These are phyloP conservation scores for Machimus atricapillus DNA, from an alignment of 2,888 invertebrate genomes.

Conservation along the genomic window DNA sequence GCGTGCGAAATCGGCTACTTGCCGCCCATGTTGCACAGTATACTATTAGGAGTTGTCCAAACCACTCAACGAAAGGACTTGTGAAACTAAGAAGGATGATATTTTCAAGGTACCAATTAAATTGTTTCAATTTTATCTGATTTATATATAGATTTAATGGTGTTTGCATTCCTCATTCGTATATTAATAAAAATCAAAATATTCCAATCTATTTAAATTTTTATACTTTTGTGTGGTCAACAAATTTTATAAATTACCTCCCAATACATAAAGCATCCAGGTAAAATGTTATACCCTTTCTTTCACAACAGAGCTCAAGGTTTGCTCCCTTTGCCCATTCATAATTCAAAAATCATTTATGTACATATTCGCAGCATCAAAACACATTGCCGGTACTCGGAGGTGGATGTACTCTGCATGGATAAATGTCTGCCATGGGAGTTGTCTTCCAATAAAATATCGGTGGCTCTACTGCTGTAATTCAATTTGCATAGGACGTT, in stretches of 20 bases:
- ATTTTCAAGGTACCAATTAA: too few relatives aligned
- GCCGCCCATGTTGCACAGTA: too few relatives aligned
- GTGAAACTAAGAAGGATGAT: too few relatives aligned
- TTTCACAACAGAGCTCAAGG: background rate
- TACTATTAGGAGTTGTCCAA: too few relatives aligned
- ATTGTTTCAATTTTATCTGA: too few relatives aligned
- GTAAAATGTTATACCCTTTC: background rate
- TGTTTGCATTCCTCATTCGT: too few relatives aligned
- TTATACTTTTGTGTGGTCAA: background rate
- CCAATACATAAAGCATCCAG: background rate
- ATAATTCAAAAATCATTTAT: conserved; percentile 40
- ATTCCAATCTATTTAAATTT: background rate
- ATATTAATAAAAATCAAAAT: background rate
- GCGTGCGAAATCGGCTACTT: too few relatives aligned
- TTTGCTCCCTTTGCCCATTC: conserved; percentile 17
- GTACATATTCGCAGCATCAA: conserved; percentile 33
- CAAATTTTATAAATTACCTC: background rate
- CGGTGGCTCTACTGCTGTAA: conserved; percentile 40
- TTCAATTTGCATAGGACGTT: conserved; percentile 46
- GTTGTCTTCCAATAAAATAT: conserved; percentile 44
- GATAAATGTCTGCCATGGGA: conserved; percentile 43
- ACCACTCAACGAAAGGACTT: too few relatives aligned
- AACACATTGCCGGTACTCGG: background rate
- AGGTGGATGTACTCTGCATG: conserved; percentile 29
- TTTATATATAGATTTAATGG: too few relatives aligned